Evolutionary conservation across 2,113 vertebrate genomes (phyloP), one percentile per base, ranked within the genome.

Genomic region (Cromileptes altivelis): DNA sequence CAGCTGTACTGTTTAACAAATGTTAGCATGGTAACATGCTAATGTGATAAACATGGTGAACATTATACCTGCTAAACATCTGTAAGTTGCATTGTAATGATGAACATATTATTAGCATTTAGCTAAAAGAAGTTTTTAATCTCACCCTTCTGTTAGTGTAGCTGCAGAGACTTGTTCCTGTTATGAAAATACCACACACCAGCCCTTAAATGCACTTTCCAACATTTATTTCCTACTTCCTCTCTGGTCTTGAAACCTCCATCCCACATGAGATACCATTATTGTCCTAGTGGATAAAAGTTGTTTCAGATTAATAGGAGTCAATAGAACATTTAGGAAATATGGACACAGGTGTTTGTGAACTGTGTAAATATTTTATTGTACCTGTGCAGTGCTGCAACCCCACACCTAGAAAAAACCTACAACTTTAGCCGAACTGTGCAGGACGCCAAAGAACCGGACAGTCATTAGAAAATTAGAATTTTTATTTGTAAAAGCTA

Each of bases 261-360:
- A 11, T n/a, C 19, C 33, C 49, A 37, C 25, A 47, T 63, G 50
- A 64, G 56, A 80, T 82, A 69, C 50, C 21, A 40, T 61, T 69
- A 40, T 83, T 64, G 60, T 25, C 9, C 50, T 1, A 47, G 61
- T 23, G n/a, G 76, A 77, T 73, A 81, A 74, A 82, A 53, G 50
- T 56, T 13, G 27, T 73, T 65, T 8, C 55, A 68, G 62, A 72
- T 78, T 75, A 56, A 56, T 15, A 57, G 3, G 49, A 65, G 50
- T 79, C 64, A 75, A 55, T n/a, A 75, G n/a, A 68, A 72, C 53
- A 68, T 57, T 57, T 57, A 18, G 65, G 74, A 84, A 84, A 82
- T 87, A 64, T 84, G 47, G 61, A 82, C 84, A 72, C 63, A 69
- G 84, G 78, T 82, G 80, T 49, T 7, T 23, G 27, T 68, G n/a